phyloP scores from a whole-genome alignment of 92 coral and sea anemone species.

The Umimayanthus chanpuru region DNA sequence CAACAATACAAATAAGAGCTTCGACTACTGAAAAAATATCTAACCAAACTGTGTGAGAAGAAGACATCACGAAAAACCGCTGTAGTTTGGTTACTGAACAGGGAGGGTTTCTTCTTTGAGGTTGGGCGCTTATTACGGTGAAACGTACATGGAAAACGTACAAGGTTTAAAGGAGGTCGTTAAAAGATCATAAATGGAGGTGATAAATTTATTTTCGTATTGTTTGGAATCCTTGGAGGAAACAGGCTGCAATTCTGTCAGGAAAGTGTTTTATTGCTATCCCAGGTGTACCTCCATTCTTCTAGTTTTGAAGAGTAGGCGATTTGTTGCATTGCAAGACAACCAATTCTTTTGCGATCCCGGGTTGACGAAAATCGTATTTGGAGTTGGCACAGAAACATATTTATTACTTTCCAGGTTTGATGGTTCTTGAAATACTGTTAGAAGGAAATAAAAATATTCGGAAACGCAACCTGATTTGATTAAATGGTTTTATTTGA shows the following conservation, averaged over 20 bases:
- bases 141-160: too few species aligned
- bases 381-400: not conserved
- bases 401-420: not conserved
- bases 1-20: slow-evolving; percentile 45
- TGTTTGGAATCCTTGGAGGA: not conserved
- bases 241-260: not conserved
- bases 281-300: too few species aligned
- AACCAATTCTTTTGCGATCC: too few species aligned
- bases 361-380: too few species aligned
- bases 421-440: not conserved
- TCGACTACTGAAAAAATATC: slow-evolving; percentile 39
- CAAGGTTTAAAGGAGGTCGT: not conserved
- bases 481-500: not conserved
- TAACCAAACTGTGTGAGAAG: slow-evolving; percentile 16
- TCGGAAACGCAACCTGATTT: not conserved
- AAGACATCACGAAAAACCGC: not conserved
- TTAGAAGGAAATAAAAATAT: not conserved
- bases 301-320: not conserved
- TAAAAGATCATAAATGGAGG: not conserved
- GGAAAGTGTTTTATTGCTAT: not conserved
- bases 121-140: too few species aligned
- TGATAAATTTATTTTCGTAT: not conserved
- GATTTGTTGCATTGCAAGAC: not conserved
- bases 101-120: not conserved
- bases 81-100: not conserved